A percentile compares a stretch with the other conserved stretches of the same genome.
Conservation (phyloP, 2,888 invertebrate genomes). For the Xestia sexstrigata region DNA sequence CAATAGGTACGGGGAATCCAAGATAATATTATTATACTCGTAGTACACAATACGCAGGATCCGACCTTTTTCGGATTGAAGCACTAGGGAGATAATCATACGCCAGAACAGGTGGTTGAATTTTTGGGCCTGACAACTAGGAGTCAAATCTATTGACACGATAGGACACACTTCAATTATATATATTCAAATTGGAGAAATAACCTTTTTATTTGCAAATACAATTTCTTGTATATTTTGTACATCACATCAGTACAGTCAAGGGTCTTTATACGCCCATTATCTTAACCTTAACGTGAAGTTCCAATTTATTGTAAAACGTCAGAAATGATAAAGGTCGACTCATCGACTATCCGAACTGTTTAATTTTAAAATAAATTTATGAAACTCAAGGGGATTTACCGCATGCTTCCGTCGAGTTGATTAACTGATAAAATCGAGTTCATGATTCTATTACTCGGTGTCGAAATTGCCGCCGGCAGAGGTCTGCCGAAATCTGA, state of each 20-base stretch:
- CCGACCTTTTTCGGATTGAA: slow-evolving; percentile 20
- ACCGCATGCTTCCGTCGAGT: slow-evolving; percentile 35
- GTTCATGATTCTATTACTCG: slow-evolving; percentile 62
- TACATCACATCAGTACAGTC: too few species aligned
- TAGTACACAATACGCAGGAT: slow-evolving; percentile 2
- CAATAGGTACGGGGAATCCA: background rate
- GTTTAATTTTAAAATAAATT: background rate
- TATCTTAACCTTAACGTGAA: background rate
- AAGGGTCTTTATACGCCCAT: too few species aligned
- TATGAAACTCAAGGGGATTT: slow-evolving; percentile 14
- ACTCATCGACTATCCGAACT: background rate
- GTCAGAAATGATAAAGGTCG: background rate
- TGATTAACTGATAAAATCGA: slow-evolving; percentile 59
- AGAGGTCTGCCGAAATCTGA: slow-evolving; percentile 55
- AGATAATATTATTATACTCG: background rate
- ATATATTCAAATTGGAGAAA: background rate
- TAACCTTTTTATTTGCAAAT: background rate
- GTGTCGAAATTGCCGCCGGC: slow-evolving; percentile 47
- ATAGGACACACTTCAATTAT: slow-evolving; percentile 6
- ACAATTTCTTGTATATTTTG: background rate
- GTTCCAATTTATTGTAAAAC: background rate
- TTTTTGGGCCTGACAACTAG: background rate
- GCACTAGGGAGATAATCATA: slow-evolving; percentile 6
- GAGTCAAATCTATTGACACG: background rate
- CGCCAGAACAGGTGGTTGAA: slow-evolving; percentile 14